Percentiles rank a stretch among this genome's conserved stretches.
Evolutionary conservation across 2,888 invertebrate genomes (phyloP).

Genomic region (Encarsia formosa): DNA sequence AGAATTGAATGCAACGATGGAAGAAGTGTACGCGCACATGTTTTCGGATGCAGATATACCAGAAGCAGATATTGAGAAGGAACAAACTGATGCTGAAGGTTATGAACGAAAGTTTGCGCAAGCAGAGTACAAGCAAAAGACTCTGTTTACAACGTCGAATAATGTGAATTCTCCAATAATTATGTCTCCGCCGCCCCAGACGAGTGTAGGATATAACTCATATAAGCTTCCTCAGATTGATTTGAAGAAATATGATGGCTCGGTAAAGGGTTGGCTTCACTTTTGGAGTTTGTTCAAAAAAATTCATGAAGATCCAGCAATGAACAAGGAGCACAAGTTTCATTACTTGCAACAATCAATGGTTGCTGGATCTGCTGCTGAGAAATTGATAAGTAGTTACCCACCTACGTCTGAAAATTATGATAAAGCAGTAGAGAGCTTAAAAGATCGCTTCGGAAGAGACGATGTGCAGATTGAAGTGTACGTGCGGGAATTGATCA

Average conservation of each 20-base stretch:
- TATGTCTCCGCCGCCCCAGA: too few relatives aligned
- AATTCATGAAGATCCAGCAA: neutral
- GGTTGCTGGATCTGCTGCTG: constrained; percentile 6
- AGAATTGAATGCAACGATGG: too few relatives aligned
- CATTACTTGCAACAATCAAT: neutral
- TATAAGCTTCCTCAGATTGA: too few relatives aligned
- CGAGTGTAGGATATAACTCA: too few relatives aligned
- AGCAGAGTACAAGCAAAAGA: too few relatives aligned
- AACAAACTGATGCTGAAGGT: too few relatives aligned
- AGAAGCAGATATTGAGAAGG: too few relatives aligned
- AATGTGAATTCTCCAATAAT: too few relatives aligned
- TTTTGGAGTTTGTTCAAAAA: neutral
- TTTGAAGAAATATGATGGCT: neutral
- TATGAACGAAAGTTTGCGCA: too few relatives aligned
- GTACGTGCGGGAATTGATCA: constrained; percentile 36
- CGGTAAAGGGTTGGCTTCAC: neutral
- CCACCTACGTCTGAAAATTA: constrained; percentile 33
- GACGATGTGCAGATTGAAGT: constrained; percentile 35
- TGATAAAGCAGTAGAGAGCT: constrained; percentile 26
- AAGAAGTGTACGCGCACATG: too few relatives aligned
- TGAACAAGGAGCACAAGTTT: neutral
- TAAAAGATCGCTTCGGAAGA: constrained; percentile 32
- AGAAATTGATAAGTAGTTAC: constrained; percentile 26
- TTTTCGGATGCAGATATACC: too few relatives aligned
- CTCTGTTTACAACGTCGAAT: too few relatives aligned